A percentile compares a stretch with the other conserved stretches of the same genome.
phyloP scores from a whole-genome alignment of 2,113 vertebrate genomes.

The Collichthys lucidus region DNA sequence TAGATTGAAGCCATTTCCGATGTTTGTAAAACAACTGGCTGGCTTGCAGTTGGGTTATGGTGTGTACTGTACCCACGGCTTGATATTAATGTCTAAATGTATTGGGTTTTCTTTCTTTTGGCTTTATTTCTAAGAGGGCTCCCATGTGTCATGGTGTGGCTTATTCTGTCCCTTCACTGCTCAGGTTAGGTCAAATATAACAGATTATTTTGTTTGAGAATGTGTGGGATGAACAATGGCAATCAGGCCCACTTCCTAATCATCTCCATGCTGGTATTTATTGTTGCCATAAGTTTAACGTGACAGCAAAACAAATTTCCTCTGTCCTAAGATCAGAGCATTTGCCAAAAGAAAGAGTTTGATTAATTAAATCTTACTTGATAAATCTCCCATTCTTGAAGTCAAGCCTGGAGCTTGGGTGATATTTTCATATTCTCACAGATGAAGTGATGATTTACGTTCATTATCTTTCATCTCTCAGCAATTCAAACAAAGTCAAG shows the following conservation, averaged over 20 bases:
- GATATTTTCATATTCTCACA: neutral
- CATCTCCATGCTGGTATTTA: conserved; percentile 4
- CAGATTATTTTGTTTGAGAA: conserved; percentile 45
- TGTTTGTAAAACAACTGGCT: conserved; percentile 10
- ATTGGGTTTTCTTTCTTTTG: neutral
- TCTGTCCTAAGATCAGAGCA: conserved; percentile 21
- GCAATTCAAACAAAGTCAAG: conserved; percentile 13
- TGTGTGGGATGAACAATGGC: conserved; percentile 27
- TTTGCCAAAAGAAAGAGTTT: conserved; percentile 28
- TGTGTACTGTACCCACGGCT: neutral
- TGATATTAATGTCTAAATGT: neutral
- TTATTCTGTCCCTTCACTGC: conserved; percentile 2
- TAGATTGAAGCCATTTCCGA: conserved; percentile 9
- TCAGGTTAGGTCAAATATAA: conserved; percentile 36
- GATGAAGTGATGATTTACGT: conserved; percentile 9
- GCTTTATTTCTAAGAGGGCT: neutral
- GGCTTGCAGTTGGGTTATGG: conserved; percentile 8
- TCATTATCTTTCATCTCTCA: conserved; percentile 6
- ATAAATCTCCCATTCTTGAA: conserved; percentile 31
- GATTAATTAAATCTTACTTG: conserved; percentile 18
- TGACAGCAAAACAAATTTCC: conserved; percentile 11
- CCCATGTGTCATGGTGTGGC: neutral
- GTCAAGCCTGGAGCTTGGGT: conserved; percentile 19
- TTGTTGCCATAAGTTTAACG: conserved; percentile 5
- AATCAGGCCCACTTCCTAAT: neutral